A percentile compares a stretch with the other conserved stretches of the same genome.
Conservation (phyloP, 2,888 invertebrate genomes). For the Sycophila texana region DNA sequence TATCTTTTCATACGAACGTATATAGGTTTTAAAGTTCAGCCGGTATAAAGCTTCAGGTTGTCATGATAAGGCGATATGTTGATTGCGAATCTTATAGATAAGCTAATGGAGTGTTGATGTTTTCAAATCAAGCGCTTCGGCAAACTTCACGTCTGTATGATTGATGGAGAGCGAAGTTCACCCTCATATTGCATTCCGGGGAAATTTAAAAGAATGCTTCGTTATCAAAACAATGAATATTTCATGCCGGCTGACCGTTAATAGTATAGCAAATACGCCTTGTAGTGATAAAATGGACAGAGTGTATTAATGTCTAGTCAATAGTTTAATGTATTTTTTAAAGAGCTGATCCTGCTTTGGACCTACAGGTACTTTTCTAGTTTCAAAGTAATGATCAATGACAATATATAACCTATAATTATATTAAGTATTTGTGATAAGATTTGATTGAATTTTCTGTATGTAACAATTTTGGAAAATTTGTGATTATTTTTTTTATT, state of each 20-base stretch:
- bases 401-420: constrained; percentile 9
- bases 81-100: too few relatives aligned
- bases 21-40: too few relatives aligned
- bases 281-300: not conserved
- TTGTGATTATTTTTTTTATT: not conserved
- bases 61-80: too few relatives aligned
- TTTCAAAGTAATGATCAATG: not conserved
- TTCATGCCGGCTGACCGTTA: not conserved
- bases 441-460: not conserved
- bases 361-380: not conserved
- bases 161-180: not conserved
- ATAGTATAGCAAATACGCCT: not conserved
- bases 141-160: not conserved
- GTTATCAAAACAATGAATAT: constrained; percentile 14
- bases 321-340: not conserved
- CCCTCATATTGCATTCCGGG: not conserved
- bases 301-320: too few relatives aligned
- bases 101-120: too few relatives aligned
- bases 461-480: not conserved
- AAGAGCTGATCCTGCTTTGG: too few relatives aligned
- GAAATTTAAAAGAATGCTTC: constrained; percentile 25
- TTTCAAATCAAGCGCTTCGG: not conserved
- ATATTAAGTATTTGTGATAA: not conserved
- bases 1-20: too few relatives aligned
- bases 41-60: too few relatives aligned